Base-by-base conservation (phyloP, 2,113 vertebrate genomes). In the Alosa alosa region DNA sequence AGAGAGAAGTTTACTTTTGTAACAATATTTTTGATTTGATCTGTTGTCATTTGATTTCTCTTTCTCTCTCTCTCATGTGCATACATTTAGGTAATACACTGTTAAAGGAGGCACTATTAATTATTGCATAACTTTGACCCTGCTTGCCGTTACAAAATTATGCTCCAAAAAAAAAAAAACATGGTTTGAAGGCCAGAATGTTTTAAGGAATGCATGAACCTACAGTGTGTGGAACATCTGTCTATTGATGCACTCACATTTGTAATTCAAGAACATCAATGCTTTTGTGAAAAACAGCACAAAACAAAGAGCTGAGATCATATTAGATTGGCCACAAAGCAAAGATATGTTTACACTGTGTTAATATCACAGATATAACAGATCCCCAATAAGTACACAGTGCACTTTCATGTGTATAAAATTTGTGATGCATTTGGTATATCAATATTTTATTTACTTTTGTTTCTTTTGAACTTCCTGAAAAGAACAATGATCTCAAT, bases 71-170 rank as follows among this genome's bases (percentile, higher is more conserved):
- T 78, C 72, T 78, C 13, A 18, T 78, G 72, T 78, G 72, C 72
- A 49, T 84, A n/a, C 72, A 84, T 81, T 68, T 64, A 68, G 60
- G 81, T 57, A 72, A 81, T 52, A 81, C 82, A 75, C 92, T 92
- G 92, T 93, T 78, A 91, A 89, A 92, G 90, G 93, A 96, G 95
- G 95, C 95, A 95, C 95, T 96, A 93, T 89, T 95, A 83, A 93
- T 94, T 96, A 95, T 95, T 96, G 95, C 95, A 95, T 96, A 96
- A 96, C 94, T 95, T 95, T 95, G 94, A 96, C 95, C 95, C 95
- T 96, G 95, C 93, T 95, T 92, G 89, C 94, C 94, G 90, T 94
- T 94, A 94, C 95, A 95, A 94, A 95, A 95, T 95, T 95, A 95
- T 95, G 95, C 94, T 91, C 91, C 46, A 91, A 92, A 94, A 91